These are phyloP conservation scores for Myiagra hebetior DNA, from an alignment of 2,113 vertebrate species.

Conservation along the genomic window DNA sequence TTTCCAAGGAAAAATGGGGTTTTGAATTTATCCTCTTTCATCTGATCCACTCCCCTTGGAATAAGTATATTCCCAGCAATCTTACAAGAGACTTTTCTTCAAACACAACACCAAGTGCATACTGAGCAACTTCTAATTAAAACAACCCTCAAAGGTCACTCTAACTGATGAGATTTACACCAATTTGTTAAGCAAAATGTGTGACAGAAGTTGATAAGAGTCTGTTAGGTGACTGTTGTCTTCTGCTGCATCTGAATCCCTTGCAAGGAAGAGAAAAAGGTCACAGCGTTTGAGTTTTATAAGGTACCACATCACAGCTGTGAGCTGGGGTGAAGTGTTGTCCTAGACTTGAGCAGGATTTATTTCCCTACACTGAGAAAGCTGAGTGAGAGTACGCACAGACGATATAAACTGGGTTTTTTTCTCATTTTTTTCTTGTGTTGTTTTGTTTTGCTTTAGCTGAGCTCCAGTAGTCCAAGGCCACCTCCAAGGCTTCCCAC, in stretches of 20 bases:
- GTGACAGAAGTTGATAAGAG: not conserved
- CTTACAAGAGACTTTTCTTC: not conserved
- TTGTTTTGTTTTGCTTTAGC: slow-evolving; percentile 21
- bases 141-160: not conserved
- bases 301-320: not conserved
- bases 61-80: not conserved
- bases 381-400: not conserved
- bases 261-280: not conserved
- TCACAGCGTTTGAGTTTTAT: not conserved
- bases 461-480: slow-evolving; percentile 40
- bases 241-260: not conserved
- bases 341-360: not conserved
- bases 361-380: slow-evolving; percentile 8
- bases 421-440: not conserved
- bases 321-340: not conserved
- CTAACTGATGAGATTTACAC: not conserved
- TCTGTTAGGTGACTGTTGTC: not conserved
- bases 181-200: not conserved
- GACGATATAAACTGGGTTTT: not conserved
- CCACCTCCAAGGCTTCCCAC: slow-evolving; percentile 37
- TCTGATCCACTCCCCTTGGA: not conserved
- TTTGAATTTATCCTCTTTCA: not conserved
- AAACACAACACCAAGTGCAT: not conserved
- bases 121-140: not conserved
- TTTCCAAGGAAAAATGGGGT: not conserved